phyloP scores from a whole-genome alignment of 2,113 vertebrate species.

The Microtus oregoni region DNA sequence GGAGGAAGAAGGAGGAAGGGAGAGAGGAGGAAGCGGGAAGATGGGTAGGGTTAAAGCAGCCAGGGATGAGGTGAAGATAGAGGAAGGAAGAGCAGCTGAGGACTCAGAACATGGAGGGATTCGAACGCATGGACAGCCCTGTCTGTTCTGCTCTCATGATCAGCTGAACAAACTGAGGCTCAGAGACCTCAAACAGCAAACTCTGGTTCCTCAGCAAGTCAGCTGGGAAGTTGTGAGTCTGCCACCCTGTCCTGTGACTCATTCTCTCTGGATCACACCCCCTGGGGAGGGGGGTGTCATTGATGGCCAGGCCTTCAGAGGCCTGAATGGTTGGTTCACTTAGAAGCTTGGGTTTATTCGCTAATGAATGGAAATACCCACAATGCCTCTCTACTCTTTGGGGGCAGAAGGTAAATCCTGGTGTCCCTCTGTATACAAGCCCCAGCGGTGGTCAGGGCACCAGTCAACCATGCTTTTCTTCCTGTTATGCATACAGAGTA shows the following conservation, averaged over 20 bases:
- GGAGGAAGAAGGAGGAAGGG: neutral
- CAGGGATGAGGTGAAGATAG: neutral
- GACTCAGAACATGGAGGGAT: neutral
- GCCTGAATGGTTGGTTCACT: no score
- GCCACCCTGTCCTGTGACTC: neutral
- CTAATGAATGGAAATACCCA: neutral
- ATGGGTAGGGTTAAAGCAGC: neutral
- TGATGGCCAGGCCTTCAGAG: neutral
- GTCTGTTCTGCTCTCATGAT: neutral
- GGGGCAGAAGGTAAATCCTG: neutral
- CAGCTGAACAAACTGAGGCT: neutral
- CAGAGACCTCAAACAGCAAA: neutral
- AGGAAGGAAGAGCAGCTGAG: neutral
- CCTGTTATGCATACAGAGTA: constrained; percentile 63
- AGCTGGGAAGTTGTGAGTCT: neutral
- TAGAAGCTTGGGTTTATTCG: neutral
- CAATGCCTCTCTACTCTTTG: constrained; percentile 2
- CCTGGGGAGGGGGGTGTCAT: neutral
- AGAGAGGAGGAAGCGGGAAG: neutral
- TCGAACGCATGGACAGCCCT: neutral
- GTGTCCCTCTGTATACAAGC: neutral
- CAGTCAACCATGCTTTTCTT: constrained; percentile 6
- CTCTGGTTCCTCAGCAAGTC: neutral
- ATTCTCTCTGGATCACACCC: neutral
- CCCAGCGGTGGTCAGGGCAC: neutral